Percentiles rank a stretch among this genome's conserved stretches.
phyloP scores from a whole-genome alignment of 2,113 vertebrate genomes.

The Passer domesticus region DNA sequence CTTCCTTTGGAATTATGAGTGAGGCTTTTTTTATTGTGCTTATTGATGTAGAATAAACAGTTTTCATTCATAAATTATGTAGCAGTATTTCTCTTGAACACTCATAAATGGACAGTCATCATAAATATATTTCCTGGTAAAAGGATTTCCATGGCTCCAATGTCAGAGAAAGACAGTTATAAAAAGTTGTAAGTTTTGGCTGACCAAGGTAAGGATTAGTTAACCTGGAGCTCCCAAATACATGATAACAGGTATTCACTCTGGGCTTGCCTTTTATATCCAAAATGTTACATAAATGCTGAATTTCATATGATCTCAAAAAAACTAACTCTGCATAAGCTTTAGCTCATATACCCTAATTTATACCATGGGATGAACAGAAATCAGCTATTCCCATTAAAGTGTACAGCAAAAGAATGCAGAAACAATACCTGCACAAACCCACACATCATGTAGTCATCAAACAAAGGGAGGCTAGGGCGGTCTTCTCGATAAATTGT shows the following conservation, averaged over 20 bases:
- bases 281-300: neutral
- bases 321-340: neutral
- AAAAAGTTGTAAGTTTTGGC: neutral
- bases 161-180: neutral
- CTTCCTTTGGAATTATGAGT: neutral
- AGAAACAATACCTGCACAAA: slow-evolving; percentile 85
- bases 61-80: neutral
- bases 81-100: neutral
- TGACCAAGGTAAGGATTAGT: neutral
- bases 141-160: neutral
- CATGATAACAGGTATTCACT: accelerated
- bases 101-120: neutral
- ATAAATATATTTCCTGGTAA: neutral
- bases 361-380: neutral
- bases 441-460: slow-evolving; percentile 86
- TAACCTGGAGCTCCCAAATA: neutral
- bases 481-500: slow-evolving; percentile 86
- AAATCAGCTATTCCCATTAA: neutral
- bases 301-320: neutral
- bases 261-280: neutral
- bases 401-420: neutral
- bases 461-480: slow-evolving; percentile 91
- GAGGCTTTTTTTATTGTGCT: neutral
- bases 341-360: neutral
- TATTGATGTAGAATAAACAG: neutral